Evolutionary conservation across 2,888 invertebrate species (phyloP), one percentile per base, ranked within the genome.

Genomic region (Drosophila percnosoma): DNA sequence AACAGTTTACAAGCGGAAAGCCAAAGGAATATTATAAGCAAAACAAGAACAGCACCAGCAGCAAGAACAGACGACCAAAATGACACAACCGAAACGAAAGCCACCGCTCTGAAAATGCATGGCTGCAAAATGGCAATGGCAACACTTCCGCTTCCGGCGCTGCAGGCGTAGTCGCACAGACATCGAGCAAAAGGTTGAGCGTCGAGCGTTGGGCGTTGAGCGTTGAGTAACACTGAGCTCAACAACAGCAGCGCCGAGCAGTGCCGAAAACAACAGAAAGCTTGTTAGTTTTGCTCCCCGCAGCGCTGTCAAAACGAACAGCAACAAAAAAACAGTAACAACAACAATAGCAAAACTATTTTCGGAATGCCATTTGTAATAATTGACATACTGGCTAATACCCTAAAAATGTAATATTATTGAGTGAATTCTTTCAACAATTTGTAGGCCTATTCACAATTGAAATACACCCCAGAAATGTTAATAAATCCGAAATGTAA

Each of bases 121-220:
- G 89, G 74, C 83, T 68, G 73, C 80, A 88, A 82, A 83, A 89
- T 86, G 87, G 89, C 83, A 90, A 83, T 86, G 90, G 90, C 83
- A 91, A 89, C 81, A 88, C 87, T 88, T 90, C 91, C 91, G 90
- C 73, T 90, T 83, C 87, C 90, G 89, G 76, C 78, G 76, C 74
- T 78, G 82, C 76, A 74, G 89, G 89, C 89, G 89, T 73, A 75
- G 70, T 79, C 73, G 75, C 73, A 74, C 88, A 87, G 83, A 24
- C 45, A 15, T 80, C 80, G 80, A 45, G 75, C 83, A 78, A 80
- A 90, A 90, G 72, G 89, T 88, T 88, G 78, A 76, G 75, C 85
- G 49, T 24, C 8, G 45, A 45, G 21, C 45, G 21, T 21, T 42
- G 42, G n/a, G 11, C n/a, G 42, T 38, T 87, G 62, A 78, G 80